Conservation (phyloP, 2,797 vertebrate species). For the Sebastes diaconus region DNA sequence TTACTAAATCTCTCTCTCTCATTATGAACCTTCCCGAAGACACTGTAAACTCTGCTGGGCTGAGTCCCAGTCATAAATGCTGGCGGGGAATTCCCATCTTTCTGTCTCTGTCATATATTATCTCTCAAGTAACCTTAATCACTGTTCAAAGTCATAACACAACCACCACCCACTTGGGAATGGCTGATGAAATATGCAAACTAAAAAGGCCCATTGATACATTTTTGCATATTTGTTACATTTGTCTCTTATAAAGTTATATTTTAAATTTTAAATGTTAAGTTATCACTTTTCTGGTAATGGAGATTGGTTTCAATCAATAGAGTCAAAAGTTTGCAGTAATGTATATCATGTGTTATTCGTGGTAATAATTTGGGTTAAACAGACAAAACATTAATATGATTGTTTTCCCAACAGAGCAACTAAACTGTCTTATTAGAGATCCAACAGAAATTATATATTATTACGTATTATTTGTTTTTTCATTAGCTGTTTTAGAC, state of each 20-base stretch:
- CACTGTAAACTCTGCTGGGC: background rate
- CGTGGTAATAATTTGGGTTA: background rate
- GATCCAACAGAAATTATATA: background rate
- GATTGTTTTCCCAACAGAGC: background rate
- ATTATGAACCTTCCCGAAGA: background rate
- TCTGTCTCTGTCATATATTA: background rate
- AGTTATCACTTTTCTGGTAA: background rate
- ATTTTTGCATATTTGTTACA: background rate
- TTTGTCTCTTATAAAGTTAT: background rate
- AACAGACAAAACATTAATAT: background rate
- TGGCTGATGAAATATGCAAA: background rate
- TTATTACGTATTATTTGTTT: background rate
- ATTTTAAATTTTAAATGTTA: background rate
- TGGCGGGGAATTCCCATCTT: background rate
- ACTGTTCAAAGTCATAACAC: background rate
- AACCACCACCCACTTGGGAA: background rate
- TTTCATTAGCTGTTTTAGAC: background rate
- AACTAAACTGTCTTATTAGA: background rate
- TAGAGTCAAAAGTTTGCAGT: background rate
- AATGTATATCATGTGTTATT: background rate
- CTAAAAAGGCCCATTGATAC: background rate
- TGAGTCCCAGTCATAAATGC: background rate
- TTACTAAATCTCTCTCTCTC: background rate
- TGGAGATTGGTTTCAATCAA: background rate
- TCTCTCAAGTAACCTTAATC: background rate